These are phyloP conservation scores for Gastrophysa polygoni DNA, from an alignment of 2,888 invertebrate species.

Conservation along the genomic window DNA sequence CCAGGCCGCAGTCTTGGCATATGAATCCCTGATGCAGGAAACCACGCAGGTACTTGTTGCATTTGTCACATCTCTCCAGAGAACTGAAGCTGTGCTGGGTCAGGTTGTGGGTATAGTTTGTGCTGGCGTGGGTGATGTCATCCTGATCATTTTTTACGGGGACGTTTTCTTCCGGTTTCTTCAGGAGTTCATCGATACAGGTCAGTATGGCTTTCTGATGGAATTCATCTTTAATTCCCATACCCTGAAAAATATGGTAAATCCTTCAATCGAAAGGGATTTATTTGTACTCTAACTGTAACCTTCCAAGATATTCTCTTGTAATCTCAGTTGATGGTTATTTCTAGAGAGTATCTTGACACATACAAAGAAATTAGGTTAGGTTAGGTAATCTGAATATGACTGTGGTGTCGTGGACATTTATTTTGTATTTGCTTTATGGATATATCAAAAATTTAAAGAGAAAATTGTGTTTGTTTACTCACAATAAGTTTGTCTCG, in stretches of 20 bases:
- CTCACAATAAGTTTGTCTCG: slow-evolving; percentile 71
- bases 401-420: no score
- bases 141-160: slow-evolving; percentile 29
- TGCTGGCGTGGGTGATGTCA: slow-evolving; percentile 18
- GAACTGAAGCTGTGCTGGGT: slow-evolving; percentile 70
- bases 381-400: no score
- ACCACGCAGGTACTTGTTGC: slow-evolving; percentile 73
- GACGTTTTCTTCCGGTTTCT: slow-evolving; percentile 50
- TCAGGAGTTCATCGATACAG: slow-evolving; percentile 68
- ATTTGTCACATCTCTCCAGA: slow-evolving; percentile 74
- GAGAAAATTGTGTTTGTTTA: slow-evolving; percentile 31
- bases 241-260: slow-evolving; percentile 67
- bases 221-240: slow-evolving; percentile 77
- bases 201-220: slow-evolving; percentile 72
- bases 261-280: no score
- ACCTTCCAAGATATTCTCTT: no score
- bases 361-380: no score
- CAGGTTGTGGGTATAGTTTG: slow-evolving; percentile 56
- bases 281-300: no score
- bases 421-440: no score
- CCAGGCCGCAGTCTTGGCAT: slow-evolving; percentile 75
- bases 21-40: slow-evolving; percentile 73
- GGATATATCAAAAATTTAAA: no score
- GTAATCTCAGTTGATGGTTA: no score
- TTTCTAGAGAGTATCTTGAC: no score